Conservation (phyloP, 2,888 invertebrate species). For the Nesidiocoris tenuis region DNA sequence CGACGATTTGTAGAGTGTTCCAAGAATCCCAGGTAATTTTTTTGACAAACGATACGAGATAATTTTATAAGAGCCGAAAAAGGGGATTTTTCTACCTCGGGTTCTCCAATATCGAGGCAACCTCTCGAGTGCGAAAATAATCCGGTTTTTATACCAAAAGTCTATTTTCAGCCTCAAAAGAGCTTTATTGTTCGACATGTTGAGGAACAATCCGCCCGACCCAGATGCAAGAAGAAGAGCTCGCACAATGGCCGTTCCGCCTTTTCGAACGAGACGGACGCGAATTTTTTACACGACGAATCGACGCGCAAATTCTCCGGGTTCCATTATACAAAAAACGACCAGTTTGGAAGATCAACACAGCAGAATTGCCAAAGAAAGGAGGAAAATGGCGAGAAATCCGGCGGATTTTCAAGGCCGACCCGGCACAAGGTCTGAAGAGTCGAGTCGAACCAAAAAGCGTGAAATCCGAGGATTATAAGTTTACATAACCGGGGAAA, state of each 20-base stretch:
- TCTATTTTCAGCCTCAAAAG: background rate
- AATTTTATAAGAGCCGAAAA: no score
- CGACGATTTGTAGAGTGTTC: no score
- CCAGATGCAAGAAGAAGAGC: background rate
- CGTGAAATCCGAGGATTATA: no score
- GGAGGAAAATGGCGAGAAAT: background rate
- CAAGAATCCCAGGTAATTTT: no score
- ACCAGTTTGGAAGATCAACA: background rate
- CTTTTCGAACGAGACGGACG: background rate
- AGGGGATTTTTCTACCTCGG: no score
- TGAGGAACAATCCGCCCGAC: background rate
- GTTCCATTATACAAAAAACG: background rate
- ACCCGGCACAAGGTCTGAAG: no score
- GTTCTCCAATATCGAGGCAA: no score
- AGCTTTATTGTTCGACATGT: background rate
- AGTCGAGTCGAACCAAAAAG: no score
- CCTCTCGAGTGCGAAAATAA: background rate
- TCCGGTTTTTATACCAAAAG: background rate
- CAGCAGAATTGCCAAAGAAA: background rate
- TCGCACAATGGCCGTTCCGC: background rate
- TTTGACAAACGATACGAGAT: no score
- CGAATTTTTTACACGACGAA: background rate
- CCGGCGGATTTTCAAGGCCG: background rate
- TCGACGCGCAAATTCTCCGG: background rate
- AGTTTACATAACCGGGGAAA: no score